Percentiles rank a stretch among this genome's conserved stretches.
phyloP scores from a whole-genome alignment of 1,140 invertebrate species.

The Drosophila kepulauana region DNA sequence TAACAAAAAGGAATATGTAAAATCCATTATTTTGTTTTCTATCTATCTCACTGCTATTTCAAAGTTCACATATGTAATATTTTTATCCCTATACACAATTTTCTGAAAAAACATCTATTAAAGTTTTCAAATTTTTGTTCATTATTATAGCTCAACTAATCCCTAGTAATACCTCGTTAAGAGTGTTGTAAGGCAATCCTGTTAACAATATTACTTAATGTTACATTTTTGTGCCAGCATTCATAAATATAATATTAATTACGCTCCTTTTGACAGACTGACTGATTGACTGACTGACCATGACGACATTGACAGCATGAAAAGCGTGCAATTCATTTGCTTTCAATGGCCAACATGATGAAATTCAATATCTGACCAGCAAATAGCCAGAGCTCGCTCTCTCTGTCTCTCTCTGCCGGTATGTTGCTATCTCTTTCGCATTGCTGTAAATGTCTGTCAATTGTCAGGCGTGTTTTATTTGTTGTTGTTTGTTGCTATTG shows the following conservation, averaged over 20 bases:
- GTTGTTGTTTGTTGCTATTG: constrained; percentile 52
- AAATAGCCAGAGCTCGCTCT: constrained; percentile 5
- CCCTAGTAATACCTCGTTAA: not conserved
- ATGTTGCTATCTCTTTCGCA: constrained; percentile 8
- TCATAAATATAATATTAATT: constrained; percentile 43
- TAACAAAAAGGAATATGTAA: too few species aligned
- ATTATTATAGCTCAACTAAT: too few species aligned
- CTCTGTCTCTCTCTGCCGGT: not conserved
- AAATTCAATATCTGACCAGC: constrained; percentile 45
- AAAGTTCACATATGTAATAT: too few species aligned
- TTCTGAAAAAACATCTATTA: too few species aligned
- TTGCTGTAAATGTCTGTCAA: constrained; percentile 53
- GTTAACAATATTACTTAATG: constrained; percentile 7
- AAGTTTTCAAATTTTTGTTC: too few species aligned
- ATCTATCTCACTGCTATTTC: too few species aligned
- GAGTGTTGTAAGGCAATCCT: not conserved
- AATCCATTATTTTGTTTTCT: too few species aligned
- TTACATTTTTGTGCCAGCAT: not conserved
- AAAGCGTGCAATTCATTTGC: constrained; percentile 50
- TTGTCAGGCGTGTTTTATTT: constrained; percentile 61
- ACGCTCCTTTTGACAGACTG: constrained; percentile 23
- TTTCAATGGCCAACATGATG: constrained; percentile 32
- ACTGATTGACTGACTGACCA: constrained; percentile 29
- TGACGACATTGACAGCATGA: constrained; percentile 12
- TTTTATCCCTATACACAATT: too few species aligned